phyloP scores from a whole-genome alignment of 2,113 vertebrate species.

The Ahaetulla prasina region DNA sequence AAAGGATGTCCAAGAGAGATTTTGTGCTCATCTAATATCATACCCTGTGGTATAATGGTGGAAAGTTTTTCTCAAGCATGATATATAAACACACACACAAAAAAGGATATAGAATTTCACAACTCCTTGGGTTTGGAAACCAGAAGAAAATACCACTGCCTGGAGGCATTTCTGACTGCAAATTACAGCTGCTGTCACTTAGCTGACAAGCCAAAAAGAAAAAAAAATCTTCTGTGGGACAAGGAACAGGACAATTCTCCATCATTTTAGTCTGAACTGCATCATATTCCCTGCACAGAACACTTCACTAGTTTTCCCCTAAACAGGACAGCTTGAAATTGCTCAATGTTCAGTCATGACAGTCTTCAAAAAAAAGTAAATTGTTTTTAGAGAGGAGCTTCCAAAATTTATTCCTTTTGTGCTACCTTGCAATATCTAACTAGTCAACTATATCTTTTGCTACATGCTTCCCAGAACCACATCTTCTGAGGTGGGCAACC shows the following conservation, averaged over 20 bases:
- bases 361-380: too few relatives aligned
- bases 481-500: not conserved
- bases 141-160: not conserved
- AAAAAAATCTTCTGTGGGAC: not conserved
- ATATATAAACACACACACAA: not conserved
- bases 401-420: not conserved
- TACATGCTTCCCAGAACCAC: not conserved
- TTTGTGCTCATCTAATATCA: not conserved
- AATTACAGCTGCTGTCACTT: not conserved
- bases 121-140: not conserved
- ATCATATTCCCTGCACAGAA: not conserved
- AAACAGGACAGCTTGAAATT: not conserved
- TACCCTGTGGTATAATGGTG: not conserved
- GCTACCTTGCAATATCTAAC: accelerated
- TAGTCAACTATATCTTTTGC: not conserved
- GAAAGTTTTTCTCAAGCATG: not conserved
- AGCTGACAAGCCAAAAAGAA: not conserved
- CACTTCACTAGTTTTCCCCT: too few relatives aligned
- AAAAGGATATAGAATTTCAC: not conserved
- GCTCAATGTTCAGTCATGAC: accelerated
- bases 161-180: not conserved
- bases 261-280: not conserved
- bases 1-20: not conserved
- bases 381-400: accelerated
- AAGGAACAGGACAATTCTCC: not conserved